A percentile compares a stretch with the other conserved stretches of the same genome.
These are phyloP conservation scores for Casuarius casuarius DNA, from an alignment of 2,113 vertebrate genomes.

Conservation along the genomic window DNA sequence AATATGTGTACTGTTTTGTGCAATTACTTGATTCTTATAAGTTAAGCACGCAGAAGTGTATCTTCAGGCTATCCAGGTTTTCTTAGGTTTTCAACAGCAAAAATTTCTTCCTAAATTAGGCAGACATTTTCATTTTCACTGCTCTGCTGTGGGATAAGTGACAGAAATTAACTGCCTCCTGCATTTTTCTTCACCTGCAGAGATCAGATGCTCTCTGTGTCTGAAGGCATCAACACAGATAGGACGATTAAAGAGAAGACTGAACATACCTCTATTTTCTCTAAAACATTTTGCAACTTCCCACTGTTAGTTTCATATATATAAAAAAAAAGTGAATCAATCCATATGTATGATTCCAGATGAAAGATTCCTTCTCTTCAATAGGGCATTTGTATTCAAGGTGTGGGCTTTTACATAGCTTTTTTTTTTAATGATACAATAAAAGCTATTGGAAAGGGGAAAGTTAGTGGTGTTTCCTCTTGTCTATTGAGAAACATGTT, in stretches of 20 bases:
- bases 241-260: background rate
- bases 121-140: background rate
- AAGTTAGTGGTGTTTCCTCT: background rate
- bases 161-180: background rate
- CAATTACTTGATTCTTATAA: background rate
- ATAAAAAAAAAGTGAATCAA: background rate
- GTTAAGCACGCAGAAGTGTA: background rate
- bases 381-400: background rate
- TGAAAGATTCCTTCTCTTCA: background rate
- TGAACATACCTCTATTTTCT: background rate
- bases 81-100: background rate
- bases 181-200: background rate
- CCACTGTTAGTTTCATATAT: background rate
- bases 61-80: background rate
- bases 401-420: background rate
- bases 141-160: background rate
- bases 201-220: background rate
- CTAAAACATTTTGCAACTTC: background rate
- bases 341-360: background rate
- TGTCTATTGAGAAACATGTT: background rate
- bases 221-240: background rate
- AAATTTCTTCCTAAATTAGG: background rate
- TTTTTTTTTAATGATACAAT: background rate
- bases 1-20: background rate
- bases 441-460: background rate